Evolutionary conservation across 2,113 vertebrate species (phyloP).

Genomic region (Menura novaehollandiae): DNA sequence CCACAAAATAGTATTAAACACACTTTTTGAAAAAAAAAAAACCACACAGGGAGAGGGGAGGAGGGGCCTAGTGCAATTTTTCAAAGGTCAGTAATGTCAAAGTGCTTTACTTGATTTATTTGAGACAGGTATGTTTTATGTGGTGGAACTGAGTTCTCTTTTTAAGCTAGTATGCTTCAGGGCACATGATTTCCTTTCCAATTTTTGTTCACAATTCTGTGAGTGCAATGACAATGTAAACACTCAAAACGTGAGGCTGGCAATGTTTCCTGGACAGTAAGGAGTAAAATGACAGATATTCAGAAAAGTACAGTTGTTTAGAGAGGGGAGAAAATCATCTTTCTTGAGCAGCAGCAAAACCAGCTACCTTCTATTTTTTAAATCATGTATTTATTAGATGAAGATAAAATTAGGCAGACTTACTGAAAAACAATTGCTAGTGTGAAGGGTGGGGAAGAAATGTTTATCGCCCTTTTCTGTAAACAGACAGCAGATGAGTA

Average conservation of each 20-base stretch:
- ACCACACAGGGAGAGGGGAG: accelerated
- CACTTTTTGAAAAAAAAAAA: background rate
- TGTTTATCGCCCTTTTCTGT: background rate
- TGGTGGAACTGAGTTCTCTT: background rate
- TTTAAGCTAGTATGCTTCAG: background rate
- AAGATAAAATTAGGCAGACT: background rate
- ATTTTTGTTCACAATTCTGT: background rate
- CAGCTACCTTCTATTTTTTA: background rate
- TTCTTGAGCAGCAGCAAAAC: background rate
- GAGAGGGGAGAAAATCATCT: background rate
- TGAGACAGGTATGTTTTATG: background rate
- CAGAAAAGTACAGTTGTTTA: background rate
- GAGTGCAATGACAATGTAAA: background rate
- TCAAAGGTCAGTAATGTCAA: background rate
- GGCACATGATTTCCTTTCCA: background rate
- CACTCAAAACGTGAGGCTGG: background rate
- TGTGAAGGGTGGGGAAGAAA: background rate
- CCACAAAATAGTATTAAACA: background rate
- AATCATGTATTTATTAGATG: background rate
- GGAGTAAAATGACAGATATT: background rate
- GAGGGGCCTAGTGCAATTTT: background rate
- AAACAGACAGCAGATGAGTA: background rate
- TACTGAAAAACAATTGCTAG: background rate
- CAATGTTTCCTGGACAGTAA: background rate
- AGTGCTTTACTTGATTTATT: background rate